Base-by-base conservation (phyloP, 2,113 vertebrate genomes). In the Chaetura pelagica region DNA sequence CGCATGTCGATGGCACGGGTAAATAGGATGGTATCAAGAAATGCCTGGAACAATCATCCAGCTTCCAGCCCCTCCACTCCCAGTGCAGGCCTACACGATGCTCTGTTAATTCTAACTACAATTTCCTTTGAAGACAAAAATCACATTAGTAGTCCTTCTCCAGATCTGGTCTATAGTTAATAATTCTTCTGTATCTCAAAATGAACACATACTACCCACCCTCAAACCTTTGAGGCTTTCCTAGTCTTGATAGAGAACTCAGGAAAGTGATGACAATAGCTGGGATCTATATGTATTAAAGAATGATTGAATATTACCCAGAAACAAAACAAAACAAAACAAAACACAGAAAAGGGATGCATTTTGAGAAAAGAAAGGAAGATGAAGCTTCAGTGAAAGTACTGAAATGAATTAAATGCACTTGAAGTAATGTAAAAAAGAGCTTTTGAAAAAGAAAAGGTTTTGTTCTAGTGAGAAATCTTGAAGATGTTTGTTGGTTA, bases 231-330 rank as follows among this genome's bases (percentile, higher is more conserved):
- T 15, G 22, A 82, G 48, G 79, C 64, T 87, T 84, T 81, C 63
- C 51, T 72, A 35, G 71, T 71, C 78, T 84, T 72, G 30, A 85
- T 62, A 72, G 19, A 81, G 57, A 85, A 73, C 29, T 89, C 4
- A 11, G 40, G 55, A 85, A 85, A 79, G 40, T 5, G 4, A 72
- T 86, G 57, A 59, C 44, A 86, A 80, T 7, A 90, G 59, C 59
- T 90, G 76, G 57, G 74, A 92, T 74, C 87, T 14, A n/a, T 46
- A 88, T 69, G 75, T 66, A 93, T 87, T 93, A 96, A 95, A 79
- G 22, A 66, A 84, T 35, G 69, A 89, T 67, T 59, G 32, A 84
- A 93, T 89, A 89, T 82, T 71, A 97, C 57, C 57, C 15, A 32
- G 87, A 87, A 38, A 38, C 38, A 38, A 38, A 38, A 38, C 38